Base-by-base conservation (phyloP, 2,113 vertebrate genomes). In the Gobio gobio region DNA sequence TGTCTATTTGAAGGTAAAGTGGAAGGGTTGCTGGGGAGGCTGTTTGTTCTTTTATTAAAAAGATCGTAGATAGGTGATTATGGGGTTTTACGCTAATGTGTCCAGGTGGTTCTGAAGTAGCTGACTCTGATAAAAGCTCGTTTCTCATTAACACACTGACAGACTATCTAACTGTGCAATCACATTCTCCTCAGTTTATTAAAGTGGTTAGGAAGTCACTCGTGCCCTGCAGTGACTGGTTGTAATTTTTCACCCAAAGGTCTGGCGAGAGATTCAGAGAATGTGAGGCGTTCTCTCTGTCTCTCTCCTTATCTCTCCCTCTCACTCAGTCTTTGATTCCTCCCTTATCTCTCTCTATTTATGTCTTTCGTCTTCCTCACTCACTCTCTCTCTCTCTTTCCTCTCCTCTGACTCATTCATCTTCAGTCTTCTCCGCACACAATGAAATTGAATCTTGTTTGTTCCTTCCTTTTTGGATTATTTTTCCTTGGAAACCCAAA, bases 61-160 rank as follows among this genome's bases (percentile, higher is more conserved):
- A 51, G 40, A 58, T 29, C 16, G 22, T 26, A 24, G 16, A 83
- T 61, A 29, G 74, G 47, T 51, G 76, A 86, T 76, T 78, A 83
- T 78, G 40, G 45, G 43, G 47, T 63, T 54, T 85, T 73, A 26
- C 73, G 12, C 63, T 78, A 84, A 81, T 86, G 33, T 78, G 81
- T 16, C 75, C 47, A 68, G 63, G 47, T 73, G 84, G 84, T 88
- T 91, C 83, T 84, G 86, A 92, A 94, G 92, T 92, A 92, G 89
- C 89, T 91, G 85, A 91, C 93, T 77, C 91, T 90, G 91, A 93
- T 95, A 93, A 94, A 94, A 90, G 90, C 82, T 86, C 86, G 89
- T 93, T 90, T 92, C 93, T 94, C 94, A 95, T 94, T 94, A 94
- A 93, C 92, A 92, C 89, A 75, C 89, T 92, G 92, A 93, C 93